Base-by-base conservation (phyloP, 2,113 vertebrate species). In the Oostethus manadensis region DNA sequence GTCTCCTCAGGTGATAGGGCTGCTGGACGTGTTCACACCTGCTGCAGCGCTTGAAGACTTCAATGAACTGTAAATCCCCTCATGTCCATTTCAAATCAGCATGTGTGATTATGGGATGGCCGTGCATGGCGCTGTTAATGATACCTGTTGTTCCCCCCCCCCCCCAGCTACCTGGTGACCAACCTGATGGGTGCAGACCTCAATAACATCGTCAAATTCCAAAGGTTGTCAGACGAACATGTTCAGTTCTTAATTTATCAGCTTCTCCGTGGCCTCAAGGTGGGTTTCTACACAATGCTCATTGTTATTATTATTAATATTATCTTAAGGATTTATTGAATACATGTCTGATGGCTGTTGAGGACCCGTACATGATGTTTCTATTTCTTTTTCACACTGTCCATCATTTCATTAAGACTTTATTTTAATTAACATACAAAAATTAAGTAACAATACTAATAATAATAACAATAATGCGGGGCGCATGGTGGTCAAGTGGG, bases 201-300 rank as follows among this genome's bases (percentile, higher is more conserved):
- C 66, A 98, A 95, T 80, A 98, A 97, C 80, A 98, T 98, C 4
- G 96, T 98, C 26, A 98, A 98, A 79, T 99, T 95, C 83, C 97
- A 99, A 88, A 90, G 92, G 66, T 82, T 98, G 81, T 97, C 94
- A 0, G 97, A 99, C 57, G 95, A 98, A 64, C 97, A 98, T 1
- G 93, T 98, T 72, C 96, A 98, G 79, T 99, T 98, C 84, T 91
- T 99, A n/a, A 92, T 96, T 70, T 98, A 99, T 78, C 97, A 99
- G 86, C 89, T 98, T 68, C 93, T 99, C 59, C 90, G 95, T 0
- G 96, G 97, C 74, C 93, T 98, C 76, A 99, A 98, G 95, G 96
- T 96, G 77, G 71, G 60, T 55, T 21, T 8, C 26, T 40, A 23
- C 29, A 33, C 29, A 33, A 5, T 33, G 29, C 29, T 33, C 29